Base-by-base conservation (phyloP, 1,140 invertebrate genomes). In the Drosophila dunni region DNA sequence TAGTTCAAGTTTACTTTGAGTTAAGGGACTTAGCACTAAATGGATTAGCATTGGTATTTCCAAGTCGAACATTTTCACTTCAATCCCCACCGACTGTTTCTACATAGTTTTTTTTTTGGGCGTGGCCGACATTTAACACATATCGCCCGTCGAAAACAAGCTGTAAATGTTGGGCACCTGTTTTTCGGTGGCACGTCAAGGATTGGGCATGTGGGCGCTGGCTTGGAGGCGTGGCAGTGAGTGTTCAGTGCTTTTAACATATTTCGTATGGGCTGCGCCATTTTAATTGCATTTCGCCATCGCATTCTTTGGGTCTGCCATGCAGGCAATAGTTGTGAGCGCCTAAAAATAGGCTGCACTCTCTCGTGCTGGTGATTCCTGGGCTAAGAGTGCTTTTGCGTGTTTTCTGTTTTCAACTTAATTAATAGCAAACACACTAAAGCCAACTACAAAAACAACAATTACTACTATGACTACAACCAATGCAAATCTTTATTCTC, bases 321-420 rank as follows among this genome's bases (percentile, higher is more conserved):
- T 80, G 80, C 80, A 79, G 81, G 79, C 66, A 24, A 34, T 42
- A 42, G 54, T 54, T 38, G 34, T 9, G 24, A 29, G 51, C 33
- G 15, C 53, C 79, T 78, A 80, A 86, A 86, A 86, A 86, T 86
- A 89, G 84, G 71, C 84, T 62, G 68, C 62, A 61, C 64, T 64
- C 64, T 64, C 53, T 36, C 54, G 6, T 9, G 42, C 24, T 15
- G 3, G 29, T 38, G 42, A 61, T 51, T 29, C 24, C 24, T 29
- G 24, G 46, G 56, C 44, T 89, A 89, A 89, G 80, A 89, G 84
- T 86, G 83, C 84, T 86, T 86, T 86, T 86, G 83, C 83, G 84
- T 86, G 84, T 86, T 89, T 54, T 81, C 79, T 79, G 79, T 89
- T 83, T 89, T 65, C 83, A 89, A 86, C 83, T 86, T 86, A 86